Base-by-base conservation (phyloP, 2,113 vertebrate species). In the Pipra filicauda region DNA sequence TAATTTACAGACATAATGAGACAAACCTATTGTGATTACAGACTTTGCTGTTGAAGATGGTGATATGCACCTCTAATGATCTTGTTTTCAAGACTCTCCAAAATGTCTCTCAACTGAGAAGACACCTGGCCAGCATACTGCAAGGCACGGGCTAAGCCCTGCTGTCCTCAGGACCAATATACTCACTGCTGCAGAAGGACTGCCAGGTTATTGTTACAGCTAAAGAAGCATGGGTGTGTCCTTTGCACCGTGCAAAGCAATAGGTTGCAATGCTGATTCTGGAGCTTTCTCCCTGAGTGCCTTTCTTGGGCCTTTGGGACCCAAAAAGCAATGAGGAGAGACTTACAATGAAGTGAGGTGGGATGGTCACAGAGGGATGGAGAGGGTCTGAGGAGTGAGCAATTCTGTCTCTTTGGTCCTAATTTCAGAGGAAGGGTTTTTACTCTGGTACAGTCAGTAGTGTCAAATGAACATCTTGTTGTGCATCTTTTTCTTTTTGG, bases 141-240 rank as follows among this genome's bases (percentile, higher is more conserved):
- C 35, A 46, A 33, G 48, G 28, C 39, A 84, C 0, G 0, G 39
- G 24, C 55, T 85, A 46, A 39, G 15, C n/a, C 26, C 51, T 0
- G 0, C 33, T 78, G 24, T 20, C 30, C 15, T 51, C 69, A 43
- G 33, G 20, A 69, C 6, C 35, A 48, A 9, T 27, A 13, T 6
- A 8, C 9, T 11, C 10, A 5, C 8, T 4, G 5, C 9, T 7
- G 11, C 22, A 39, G 35, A 51, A 51, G 48, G 39, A 10, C 41
- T 67, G 44, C 8, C 44, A 22, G 6, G 20, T 46, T 18, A 21
- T 33, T 41, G 4, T 13, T 30, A 5, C 16, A 46, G 27, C 13
- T 27, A 8, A 39, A 11, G 66, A 57, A 61, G 15, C 14, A 11
- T 13, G 12, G 16, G 6, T 26, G 30, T 0, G 0, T 35, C 24